Evolutionary conservation across 2,113 vertebrate species (phyloP), one percentile per base, ranked within the genome.

Genomic region (Psephotus haematonotus): DNA sequence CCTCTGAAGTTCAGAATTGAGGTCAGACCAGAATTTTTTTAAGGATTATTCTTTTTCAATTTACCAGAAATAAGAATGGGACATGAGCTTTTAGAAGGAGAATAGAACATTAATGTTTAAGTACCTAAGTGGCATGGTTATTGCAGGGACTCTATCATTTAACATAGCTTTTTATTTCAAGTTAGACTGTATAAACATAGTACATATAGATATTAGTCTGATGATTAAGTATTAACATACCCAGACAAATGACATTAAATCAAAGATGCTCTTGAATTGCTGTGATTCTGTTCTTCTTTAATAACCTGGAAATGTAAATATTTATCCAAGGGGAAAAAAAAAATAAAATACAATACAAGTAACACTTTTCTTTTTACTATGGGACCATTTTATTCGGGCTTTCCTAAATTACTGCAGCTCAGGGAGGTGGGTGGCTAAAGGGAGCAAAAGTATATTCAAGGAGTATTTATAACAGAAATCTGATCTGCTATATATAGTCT

Each of bases 1-100:
- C 71, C 28, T 96, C 93, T 87, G 81, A 93, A 94, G 72, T 77
- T 95, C 79, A 91, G 79, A 90, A 95, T 1, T 76, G 86, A 92
- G 93, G 92, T 93, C 91, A 97, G 69, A 88, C 50, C 28, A 75
- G 89, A 92, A 71, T 9, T 59, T 35, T 95, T 94, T 93, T 47
- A 47, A 92, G 65, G 52, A 76, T 62, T 81, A 52, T 37, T 80
- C 78, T 91, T 72, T 88, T 77, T 91, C 92, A 65, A n/a, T 90
- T 85, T 71, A 64, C 91, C 80, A 82, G 76, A 93, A 86, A 72
- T 47, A 75, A 92, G 35, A 92, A 91, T 64, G 39, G 47, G 39
- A 37, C 7, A 62, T 60, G n/a, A 78, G 46, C 47, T 91, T 92
- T 86, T 92, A 83, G 72, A 88, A 82, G 22, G 8, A 86, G 55